Evolutionary conservation across 1,140 invertebrate species (phyloP).

Genomic region (Anastatus disparis): DNA sequence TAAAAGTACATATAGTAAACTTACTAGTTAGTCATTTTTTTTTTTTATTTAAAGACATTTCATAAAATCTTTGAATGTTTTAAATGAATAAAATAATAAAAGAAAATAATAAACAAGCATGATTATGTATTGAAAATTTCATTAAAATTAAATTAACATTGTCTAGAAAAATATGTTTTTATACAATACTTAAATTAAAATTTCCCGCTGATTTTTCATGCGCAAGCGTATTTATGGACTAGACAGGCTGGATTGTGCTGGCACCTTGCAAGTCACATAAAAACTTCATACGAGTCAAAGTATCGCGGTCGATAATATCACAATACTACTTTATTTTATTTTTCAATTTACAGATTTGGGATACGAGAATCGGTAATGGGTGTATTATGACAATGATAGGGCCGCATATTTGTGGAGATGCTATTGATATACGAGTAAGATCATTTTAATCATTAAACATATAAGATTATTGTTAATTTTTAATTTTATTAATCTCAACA

Average conservation of each 20-base stretch:
- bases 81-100: no score
- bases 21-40: no score
- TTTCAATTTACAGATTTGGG: conserved; percentile 59
- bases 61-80: no score
- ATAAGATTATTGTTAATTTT: background rate
- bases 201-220: conserved; percentile 2
- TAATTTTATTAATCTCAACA: no score
- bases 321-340: no score
- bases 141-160: no score
- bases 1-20: no score
- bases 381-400: conserved; percentile 51
- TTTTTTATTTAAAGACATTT: no score
- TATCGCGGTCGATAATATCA: background rate
- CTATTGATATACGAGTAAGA: conserved; percentile 53
- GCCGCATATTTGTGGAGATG: conserved; percentile 58
- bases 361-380: conserved; percentile 46
- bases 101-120: no score
- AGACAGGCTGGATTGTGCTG: background rate
- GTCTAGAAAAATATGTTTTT: no score
- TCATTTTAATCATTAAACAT: background rate
- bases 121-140: no score
- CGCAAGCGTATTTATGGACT: background rate
- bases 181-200: no score
- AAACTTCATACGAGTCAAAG: background rate
- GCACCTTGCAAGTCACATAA: background rate